These are phyloP conservation scores for Stegodyphus dumicola DNA, from an alignment of 1,140 invertebrate genomes.

Conservation along the genomic window DNA sequence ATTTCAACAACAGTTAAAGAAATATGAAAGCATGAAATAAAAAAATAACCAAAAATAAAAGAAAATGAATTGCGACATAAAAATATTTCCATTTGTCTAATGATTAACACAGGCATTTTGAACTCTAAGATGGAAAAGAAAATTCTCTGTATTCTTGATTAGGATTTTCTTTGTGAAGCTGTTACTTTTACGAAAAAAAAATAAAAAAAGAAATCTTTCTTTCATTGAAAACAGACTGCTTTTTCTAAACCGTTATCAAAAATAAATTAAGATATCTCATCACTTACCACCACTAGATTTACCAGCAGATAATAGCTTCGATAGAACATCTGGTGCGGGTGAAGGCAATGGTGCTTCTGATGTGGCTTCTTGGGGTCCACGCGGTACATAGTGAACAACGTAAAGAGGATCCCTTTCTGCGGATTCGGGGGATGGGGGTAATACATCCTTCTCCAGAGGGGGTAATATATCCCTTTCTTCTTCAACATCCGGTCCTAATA, in stretches of 20 bases:
- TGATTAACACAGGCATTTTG: no score
- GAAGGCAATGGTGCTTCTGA: conserved; percentile 5
- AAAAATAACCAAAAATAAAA: no score
- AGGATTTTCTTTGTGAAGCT: no score
- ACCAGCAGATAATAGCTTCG: conserved; percentile 31
- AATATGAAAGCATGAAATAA: no score
- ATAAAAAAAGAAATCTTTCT: not conserved
- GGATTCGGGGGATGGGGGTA: not conserved
- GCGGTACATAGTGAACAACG: conserved; percentile 50
- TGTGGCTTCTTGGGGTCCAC: conserved; percentile 3
- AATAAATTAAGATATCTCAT: no score
- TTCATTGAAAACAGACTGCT: not conserved
- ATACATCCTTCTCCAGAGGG: not conserved
- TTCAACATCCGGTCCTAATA: conserved; percentile 18
- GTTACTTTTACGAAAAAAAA: no score
- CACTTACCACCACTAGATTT: not conserved
- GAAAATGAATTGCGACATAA: no score
- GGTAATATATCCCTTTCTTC: conserved; percentile 22
- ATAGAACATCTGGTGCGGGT: conserved; percentile 6
- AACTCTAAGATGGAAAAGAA: no score
- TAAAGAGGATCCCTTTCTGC: conserved; percentile 37
- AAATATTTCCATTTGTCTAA: no score
- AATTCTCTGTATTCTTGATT: no score
- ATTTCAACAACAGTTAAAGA: no score
- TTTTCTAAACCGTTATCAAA: not conserved